Base-by-base conservation (phyloP, 2,113 vertebrate species). In the Oryzias curvinotus region DNA sequence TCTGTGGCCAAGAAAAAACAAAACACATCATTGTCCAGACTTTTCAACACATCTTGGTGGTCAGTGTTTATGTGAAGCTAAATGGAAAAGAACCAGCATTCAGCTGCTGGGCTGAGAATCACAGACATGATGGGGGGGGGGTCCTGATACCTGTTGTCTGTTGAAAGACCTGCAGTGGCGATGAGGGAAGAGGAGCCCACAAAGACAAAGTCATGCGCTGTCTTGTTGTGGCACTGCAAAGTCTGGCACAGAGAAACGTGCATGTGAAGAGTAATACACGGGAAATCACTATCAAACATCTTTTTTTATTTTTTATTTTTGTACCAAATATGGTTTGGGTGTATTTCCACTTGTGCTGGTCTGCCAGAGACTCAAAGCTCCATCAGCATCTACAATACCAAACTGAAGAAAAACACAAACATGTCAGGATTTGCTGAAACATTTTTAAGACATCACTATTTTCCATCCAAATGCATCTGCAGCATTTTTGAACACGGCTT, bases 151-250 rank as follows among this genome's bases (percentile, higher is more conserved):
- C 95, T 95, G 91, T 95, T 98, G 87, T 99, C 97, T 48, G 94
- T 93, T 52, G 97, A 98, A 52, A 95, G 93, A 58, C 97, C 97
- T 4, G 97, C 96, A 26, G 97, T 97, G 54, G 94, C 96, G 72
- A 99, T 97, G 82, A 99, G 92, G 62, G 96, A 97, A 5, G 97
- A 98, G 3, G 96, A 98, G 71, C 95, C 95, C 85, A 98, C 91
- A 66, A 99, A 99, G 86, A 98, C 93, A 76, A 99, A 98, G 84
- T 99, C 97, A 71, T 97, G 93, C 69, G 96, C 94, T 16, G 96
- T 98, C 89, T 98, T 98, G 86, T 93, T 98, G 89, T 99, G 97
- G 89, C 97, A 99, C 62, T 99, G 96, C 93, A 96, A 89, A 0
- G 92, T 96, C 97, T 99, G 89, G 41, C 49, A 30, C 43, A 57